Evolutionary conservation across 2,797 vertebrate species (phyloP).

Genomic region (Rhynchotus rufescens): DNA sequence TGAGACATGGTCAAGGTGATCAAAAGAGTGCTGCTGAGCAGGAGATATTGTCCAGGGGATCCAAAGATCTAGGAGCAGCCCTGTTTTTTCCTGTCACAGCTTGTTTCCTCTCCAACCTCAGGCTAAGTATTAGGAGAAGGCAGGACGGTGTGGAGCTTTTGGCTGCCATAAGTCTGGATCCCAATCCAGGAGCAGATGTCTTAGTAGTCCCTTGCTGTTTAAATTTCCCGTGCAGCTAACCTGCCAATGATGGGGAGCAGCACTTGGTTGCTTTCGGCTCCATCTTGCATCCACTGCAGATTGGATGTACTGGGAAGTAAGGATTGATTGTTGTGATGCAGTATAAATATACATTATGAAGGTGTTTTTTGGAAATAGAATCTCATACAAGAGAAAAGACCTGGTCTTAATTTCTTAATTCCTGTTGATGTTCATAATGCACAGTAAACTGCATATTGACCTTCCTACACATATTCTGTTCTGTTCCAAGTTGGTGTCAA

Average conservation of each 20-base stretch:
- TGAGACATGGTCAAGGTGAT: background rate
- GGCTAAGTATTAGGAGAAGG: background rate
- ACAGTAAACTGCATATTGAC: background rate
- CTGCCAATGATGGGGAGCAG: background rate
- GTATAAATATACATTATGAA: background rate
- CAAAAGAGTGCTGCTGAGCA: background rate
- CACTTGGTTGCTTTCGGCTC: background rate
- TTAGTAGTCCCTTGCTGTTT: background rate
- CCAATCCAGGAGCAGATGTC: background rate
- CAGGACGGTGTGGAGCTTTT: background rate
- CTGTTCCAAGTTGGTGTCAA: background rate
- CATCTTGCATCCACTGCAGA: background rate
- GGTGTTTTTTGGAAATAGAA: background rate
- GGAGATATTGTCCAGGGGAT: background rate
- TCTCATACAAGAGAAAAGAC: background rate
- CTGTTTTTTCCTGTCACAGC: background rate
- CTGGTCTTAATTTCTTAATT: background rate
- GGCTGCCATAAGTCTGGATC: background rate
- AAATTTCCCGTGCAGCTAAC: background rate
- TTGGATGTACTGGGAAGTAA: background rate
- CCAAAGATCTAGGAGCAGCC: background rate
- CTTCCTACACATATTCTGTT: accelerated
- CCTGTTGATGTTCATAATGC: background rate
- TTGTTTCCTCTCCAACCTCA: background rate
- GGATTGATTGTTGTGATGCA: background rate